Evolutionary conservation across 2,888 invertebrate genomes (phyloP).

Genomic region (Ischnura elegans): DNA sequence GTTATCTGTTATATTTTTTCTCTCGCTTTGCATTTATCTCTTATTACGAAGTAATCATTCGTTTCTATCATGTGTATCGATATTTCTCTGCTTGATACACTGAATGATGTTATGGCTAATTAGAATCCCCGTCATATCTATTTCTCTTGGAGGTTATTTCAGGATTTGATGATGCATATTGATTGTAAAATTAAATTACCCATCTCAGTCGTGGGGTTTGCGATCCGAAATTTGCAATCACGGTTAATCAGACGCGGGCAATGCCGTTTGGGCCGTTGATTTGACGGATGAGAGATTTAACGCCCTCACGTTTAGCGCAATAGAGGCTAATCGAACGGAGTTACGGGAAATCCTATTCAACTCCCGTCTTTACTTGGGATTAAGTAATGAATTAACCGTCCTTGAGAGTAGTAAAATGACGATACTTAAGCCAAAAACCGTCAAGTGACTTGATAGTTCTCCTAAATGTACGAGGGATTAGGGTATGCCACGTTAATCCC

Average conservation of each 20-base stretch:
- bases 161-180: background rate
- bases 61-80: too few species aligned
- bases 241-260: background rate
- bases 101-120: too few species aligned
- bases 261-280: background rate
- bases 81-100: too few species aligned
- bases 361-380: background rate
- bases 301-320: background rate
- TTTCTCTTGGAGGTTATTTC: background rate
- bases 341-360: too few species aligned
- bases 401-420: background rate
- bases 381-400: background rate
- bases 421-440: too few species aligned
- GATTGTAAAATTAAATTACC: background rate
- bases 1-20: too few species aligned
- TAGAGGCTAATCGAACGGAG: background rate
- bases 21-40: too few species aligned
- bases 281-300: background rate
- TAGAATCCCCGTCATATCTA: background rate
- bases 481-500: too few species aligned
- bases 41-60: too few species aligned
- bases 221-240: background rate
- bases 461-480: too few species aligned
- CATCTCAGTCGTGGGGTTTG: background rate
- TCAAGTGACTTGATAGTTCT: too few species aligned